Evolutionary conservation across 2,113 vertebrate genomes (phyloP).

Genomic region (Gambusia affinis): DNA sequence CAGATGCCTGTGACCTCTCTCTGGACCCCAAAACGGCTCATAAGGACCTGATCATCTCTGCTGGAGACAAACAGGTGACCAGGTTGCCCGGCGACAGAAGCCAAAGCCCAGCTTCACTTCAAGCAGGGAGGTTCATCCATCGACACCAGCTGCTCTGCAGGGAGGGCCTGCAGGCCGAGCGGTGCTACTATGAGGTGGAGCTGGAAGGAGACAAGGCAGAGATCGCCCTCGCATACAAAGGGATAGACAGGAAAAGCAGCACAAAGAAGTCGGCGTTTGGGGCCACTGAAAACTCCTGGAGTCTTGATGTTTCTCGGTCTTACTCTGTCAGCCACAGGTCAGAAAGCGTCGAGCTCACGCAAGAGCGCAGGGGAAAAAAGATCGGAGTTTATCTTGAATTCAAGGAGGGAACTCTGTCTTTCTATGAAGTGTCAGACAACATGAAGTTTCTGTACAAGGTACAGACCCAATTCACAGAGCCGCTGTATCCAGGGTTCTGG

Average conservation of each 20-base stretch:
- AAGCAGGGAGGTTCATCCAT: slow-evolving; percentile 41
- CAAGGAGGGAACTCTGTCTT: slow-evolving; percentile 55
- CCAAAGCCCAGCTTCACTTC: not conserved
- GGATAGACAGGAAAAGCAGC: slow-evolving; percentile 52
- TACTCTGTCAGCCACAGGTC: slow-evolving; percentile 62
- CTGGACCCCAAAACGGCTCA: slow-evolving; percentile 62
- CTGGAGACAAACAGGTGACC: slow-evolving; percentile 29
- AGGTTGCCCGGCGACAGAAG: rapidly evolving
- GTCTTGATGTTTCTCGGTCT: slow-evolving; percentile 49
- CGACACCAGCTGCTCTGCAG: slow-evolving; percentile 63
- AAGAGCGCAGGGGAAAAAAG: slow-evolving; percentile 5
- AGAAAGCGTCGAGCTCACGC: slow-evolving; percentile 25
- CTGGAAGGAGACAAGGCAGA: slow-evolving; percentile 55
- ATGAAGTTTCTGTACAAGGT: slow-evolving; percentile 62
- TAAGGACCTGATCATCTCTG: slow-evolving; percentile 41
- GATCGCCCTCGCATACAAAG: slow-evolving; percentile 63
- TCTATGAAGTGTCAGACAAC: slow-evolving; percentile 60
- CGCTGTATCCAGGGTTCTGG: slow-evolving; percentile 72
- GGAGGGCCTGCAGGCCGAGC: slow-evolving; percentile 49
- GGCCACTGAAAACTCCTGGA: slow-evolving; percentile 59
- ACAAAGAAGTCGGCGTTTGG: slow-evolving; percentile 48
- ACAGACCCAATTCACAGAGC: slow-evolving; percentile 55
- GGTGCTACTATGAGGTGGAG: slow-evolving; percentile 72
- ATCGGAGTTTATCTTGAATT: slow-evolving; percentile 66
- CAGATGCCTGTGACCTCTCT: slow-evolving; percentile 62